Conservation (phyloP, 2,797 vertebrate species). For the Crenichthys baileyi region DNA sequence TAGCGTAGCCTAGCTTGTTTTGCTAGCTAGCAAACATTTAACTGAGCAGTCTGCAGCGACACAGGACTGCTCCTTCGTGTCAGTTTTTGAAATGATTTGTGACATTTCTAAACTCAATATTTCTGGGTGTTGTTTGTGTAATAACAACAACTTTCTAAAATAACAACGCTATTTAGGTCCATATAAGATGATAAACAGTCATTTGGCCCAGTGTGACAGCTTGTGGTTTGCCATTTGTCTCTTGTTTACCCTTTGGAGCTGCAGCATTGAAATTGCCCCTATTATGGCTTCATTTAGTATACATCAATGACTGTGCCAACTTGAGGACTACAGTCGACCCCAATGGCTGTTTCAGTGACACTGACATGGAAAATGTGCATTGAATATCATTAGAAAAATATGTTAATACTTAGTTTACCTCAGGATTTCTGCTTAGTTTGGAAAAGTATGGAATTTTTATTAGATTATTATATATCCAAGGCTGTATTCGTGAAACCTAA, state of each 20-base stretch:
- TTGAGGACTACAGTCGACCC: background rate
- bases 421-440: background rate
- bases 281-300: background rate
- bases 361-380: background rate
- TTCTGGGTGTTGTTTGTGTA: background rate
- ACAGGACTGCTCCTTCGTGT: slow-evolving; percentile 28
- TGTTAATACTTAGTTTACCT: background rate
- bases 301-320: background rate
- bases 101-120: background rate
- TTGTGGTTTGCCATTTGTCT: slow-evolving; percentile 23
- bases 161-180: slow-evolving; percentile 17
- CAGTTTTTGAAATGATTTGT: slow-evolving; percentile 20
- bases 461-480: background rate
- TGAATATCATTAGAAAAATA: background rate
- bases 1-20: slow-evolving; percentile 56
- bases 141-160: slow-evolving; percentile 21
- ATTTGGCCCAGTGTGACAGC: slow-evolving; percentile 54
- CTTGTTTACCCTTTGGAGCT: slow-evolving; percentile 34
- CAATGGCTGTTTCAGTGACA: background rate
- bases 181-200: slow-evolving; percentile 49
- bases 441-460: background rate
- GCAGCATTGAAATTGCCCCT: background rate
- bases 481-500: background rate
- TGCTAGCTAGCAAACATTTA: slow-evolving; percentile 51
- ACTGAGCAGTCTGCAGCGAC: slow-evolving; percentile 6